Evolutionary conservation across 2,888 invertebrate genomes (phyloP).

Genomic region (Calameuta idolon): DNA sequence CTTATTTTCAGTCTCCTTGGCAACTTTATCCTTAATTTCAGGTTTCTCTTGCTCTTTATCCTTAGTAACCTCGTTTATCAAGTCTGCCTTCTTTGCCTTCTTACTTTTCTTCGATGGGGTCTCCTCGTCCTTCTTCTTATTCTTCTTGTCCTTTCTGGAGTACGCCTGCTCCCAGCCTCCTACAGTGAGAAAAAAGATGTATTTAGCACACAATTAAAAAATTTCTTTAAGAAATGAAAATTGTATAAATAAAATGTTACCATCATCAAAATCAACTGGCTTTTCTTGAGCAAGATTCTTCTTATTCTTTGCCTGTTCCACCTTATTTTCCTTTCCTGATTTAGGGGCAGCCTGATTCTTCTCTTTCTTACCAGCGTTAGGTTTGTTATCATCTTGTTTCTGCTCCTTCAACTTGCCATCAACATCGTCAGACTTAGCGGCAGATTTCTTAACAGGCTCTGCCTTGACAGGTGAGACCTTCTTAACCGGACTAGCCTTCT

Average conservation of each 20-base stretch:
- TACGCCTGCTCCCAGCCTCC: constrained; percentile 78
- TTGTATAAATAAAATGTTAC: constrained; percentile 50
- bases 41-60: constrained; percentile 66
- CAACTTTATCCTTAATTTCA: constrained; percentile 67
- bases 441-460: constrained; percentile 71
- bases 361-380: constrained; percentile 53
- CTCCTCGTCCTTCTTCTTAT: constrained; percentile 74
- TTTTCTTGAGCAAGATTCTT: constrained; percentile 75
- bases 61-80: constrained; percentile 66
- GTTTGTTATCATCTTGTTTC: constrained; percentile 71
- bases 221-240: constrained; percentile 7
- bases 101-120: constrained; percentile 70
- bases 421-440: constrained; percentile 60
- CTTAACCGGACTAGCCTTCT: constrained; percentile 71
- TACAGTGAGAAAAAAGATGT: constrained; percentile 35
- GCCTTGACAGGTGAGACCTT: constrained; percentile 65
- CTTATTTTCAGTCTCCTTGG: constrained; percentile 69
- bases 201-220: background rate
- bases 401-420: constrained; percentile 68
- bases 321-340: constrained; percentile 67
- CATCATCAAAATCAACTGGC: constrained; percentile 80
- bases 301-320: constrained; percentile 72
- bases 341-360: constrained; percentile 51
- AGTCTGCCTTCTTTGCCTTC: constrained; percentile 67
- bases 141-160: constrained; percentile 80